Base-by-base conservation (phyloP, 2,797 vertebrate genomes). In the Ctenopoma multispine region DNA sequence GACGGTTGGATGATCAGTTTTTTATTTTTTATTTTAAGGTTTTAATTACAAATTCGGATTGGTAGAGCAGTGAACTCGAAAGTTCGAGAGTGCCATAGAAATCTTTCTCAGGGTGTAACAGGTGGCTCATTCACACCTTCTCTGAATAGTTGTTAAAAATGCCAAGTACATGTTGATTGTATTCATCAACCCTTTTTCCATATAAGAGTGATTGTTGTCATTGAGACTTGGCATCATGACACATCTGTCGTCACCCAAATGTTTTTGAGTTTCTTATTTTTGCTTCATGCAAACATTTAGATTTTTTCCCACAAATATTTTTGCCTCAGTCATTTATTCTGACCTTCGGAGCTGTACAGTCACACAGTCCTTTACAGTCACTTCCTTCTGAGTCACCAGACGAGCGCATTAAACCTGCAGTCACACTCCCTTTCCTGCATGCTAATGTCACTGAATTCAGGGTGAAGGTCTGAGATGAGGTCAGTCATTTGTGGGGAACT, bases 371-470 rank as follows among this genome's bases (percentile, higher is more conserved):
- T 34, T 34, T 40, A 38, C 34, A 50, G 12, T 77, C 68, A 71
- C 60, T 79, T 88, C 78, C 77, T 72, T 59, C 69, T 86, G 76
- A 85, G 72, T 89, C 87, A 84, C 53, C 29, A 55, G 65, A 63
- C 21, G 46, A 80, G 31, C 40, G 59, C n/a, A n/a, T 40, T 61
- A 27, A 50, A 63, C 63, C 69, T 34, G 27, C 17, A n/a, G 54
- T 50, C 59, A 20, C 48, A 34, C 57, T 73, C 66, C 56, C 51
- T 74, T 83, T 67, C 71, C 61, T 61, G 77, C 36, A 11, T 14
- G 69, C 83, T 72, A 67, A 73, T 56, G 1, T 40, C 60, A 27
- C 38, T 24, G 68, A 80, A 41, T 70, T 40, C 12, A n/a, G 4
- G 63, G 14, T 49, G 58, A 79, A 51, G 44, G 69, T 66, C 70